Evolutionary conservation across 37 sponge, comb jelly and placozoan species (phyloP), one percentile per base, ranked within the genome.

Genomic region (Aphrocallistes beatrix): DNA sequence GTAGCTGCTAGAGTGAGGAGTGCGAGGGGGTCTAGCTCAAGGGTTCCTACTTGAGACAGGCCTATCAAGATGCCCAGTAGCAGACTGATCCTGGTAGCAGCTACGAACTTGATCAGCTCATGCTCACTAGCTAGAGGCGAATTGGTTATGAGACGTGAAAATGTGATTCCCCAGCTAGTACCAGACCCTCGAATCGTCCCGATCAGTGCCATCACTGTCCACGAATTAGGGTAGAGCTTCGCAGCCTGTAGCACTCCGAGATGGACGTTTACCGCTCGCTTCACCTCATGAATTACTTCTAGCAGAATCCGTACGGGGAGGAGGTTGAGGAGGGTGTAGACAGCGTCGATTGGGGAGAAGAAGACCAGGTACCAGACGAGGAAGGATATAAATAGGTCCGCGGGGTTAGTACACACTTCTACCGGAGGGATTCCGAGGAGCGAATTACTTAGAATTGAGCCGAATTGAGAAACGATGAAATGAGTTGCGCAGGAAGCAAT

Each of bases 401-500:
- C 28, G 8, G 75, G 75, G 34, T 60, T 60, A 60, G 21, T 60
- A 30, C 75, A 60, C 3, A 60, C 75, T 60, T 28, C 17, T 60
- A 60, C 3, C 6, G 34, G 32, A 60, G 75, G 21, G 34, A 60
- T 3, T 8, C 75, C 75, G 75, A 60, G 75, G 1, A 60, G 21
- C 10, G n/a, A 19, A 30, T 60, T 60, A 60, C 75, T 60, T 13
- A 60, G 75, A 60, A 60, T 60, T 32, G 75, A 25, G n/a, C 75
- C 75, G 21, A 60, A 60, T 21, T 32, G 75, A 60, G 75, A 60
- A 30, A 60, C 75, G 8, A 60, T 60, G 34, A 60, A 60, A 30
- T 60, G 75, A 32, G 75, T 60, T 25, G 75, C 75, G n/a, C 75
- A 60, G n/a, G 75, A 60, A 60, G 75, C 75, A 60, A 60, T 60